Base-by-base conservation (phyloP, 2,888 invertebrate genomes). In the Mythimna lalbum region DNA sequence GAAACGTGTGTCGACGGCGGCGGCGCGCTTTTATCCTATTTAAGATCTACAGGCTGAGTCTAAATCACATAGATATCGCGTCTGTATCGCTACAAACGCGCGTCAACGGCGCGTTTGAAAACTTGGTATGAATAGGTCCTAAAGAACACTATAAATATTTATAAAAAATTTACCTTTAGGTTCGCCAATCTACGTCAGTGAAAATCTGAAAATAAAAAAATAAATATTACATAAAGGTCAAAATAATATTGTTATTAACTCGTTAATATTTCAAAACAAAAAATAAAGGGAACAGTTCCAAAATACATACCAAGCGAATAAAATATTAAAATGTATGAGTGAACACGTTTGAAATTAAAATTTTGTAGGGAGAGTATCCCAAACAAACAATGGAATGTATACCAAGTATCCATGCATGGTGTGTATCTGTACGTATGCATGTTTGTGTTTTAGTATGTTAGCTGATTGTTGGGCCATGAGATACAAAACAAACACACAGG, bases 401-500 rank as follows among this genome's bases (percentile, higher is more conserved):
- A 5, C 17, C 19, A 43, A 4, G 43, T 43, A 43, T 43, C 17
- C 43, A 19, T 43, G 43, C 43, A 6, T 43, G 43, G 43, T 14
- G 4, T 43, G 39, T 43, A 43, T 43, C 39, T 43, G 39, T 43
- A 19, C 19, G 43, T 17, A 43, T 43, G 43, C 17, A 19, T 43
- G 43, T 19, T 17, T 43, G 19, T 43, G 19, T 43, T 14, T 39
- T 75, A 71, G 73, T 69, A 85, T 86, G 86, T 89, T 88, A 82
- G 86, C 85, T 89, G 90, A 91, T 91, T 91, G 89, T 88, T 76
- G 83, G 82, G 78, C 85, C 87, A 83, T 89, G 89, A 89, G 88
- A 91, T 84, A 87, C 79, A 87, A 89, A 86, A 82, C 80, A 85
- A 86, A 87, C 85, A 86, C 56, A 67, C 61, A 33, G n/a, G 69